Base-by-base conservation (phyloP, 2,888 invertebrate species). In the Harpalus rufipes region DNA sequence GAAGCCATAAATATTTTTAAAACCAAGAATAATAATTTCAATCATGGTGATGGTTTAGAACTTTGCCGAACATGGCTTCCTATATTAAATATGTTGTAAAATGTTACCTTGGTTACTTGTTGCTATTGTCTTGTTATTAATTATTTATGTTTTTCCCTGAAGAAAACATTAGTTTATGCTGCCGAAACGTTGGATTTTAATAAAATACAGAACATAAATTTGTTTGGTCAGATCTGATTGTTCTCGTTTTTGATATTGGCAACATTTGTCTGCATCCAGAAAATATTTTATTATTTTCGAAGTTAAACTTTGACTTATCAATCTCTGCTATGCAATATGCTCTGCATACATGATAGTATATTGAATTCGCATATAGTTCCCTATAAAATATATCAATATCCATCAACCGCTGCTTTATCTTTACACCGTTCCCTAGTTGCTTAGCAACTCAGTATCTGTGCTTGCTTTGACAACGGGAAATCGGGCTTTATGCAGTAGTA, bases 401-500 rank as follows among this genome's bases (percentile, higher is more conserved):
- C 12, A 68, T 59, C 59, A 39, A 7, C 0, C 39, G 25, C 1
- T 68, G 39, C 14, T 41, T 21, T 68, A 44, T 41, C 72, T 74
- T 74, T 74, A 74, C 44, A n/a, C 14, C 18, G 51, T 41, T 3
- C 18, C 14, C 44, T 12, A 74, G 72, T 74, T 74, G 39, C 72
- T 74, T 44, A 74, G 72, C 44, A 44, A 68, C 5, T 41, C 44
- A 2, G 18, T 41, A 74, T 74, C 10, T 18, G 8, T 68, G 18
- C 72, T 18, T 18, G 18, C 72, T 74, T 18, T 74, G 72, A 44
- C 72, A 10, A 51, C 41, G 16, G 72, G 44, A 74, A 39, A 41
- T 41, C 7, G 72, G 25, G 44, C 72, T 83, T 61, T 83, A 76
- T 83, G 83, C 18, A 74, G 12, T 61, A 12, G 39, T 81, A 83